Evolutionary conservation across 2,888 invertebrate species (phyloP).

Genomic region (Cerceris rybyensis): DNA sequence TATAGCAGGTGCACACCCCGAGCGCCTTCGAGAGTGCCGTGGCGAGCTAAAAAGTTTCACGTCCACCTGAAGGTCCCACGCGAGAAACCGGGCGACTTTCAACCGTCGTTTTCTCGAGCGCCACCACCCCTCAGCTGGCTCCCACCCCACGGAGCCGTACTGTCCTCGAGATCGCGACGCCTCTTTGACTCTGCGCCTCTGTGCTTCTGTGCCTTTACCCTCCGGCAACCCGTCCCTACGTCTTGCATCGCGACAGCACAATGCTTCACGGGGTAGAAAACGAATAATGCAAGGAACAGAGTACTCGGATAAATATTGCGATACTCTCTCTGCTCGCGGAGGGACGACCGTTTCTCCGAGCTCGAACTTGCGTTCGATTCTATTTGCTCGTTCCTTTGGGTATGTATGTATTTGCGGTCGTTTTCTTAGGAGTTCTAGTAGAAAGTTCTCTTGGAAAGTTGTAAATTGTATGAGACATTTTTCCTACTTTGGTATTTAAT

Average conservation of each 20-base stretch:
- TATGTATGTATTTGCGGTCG: too few species aligned
- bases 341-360: neutral
- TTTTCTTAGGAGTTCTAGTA: too few species aligned
- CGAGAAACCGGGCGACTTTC: slow-evolving; percentile 73
- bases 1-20: slow-evolving; percentile 78
- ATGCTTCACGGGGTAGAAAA: slow-evolving; percentile 26
- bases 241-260: slow-evolving; percentile 47
- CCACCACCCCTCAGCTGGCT: slow-evolving; percentile 54
- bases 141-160: slow-evolving; percentile 64
- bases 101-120: slow-evolving; percentile 75
- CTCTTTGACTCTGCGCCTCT: too few species aligned
- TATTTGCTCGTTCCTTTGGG: too few species aligned
- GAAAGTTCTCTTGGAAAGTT: too few species aligned
- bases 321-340: neutral
- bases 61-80: slow-evolving; percentile 80
- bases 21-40: slow-evolving; percentile 68
- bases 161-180: neutral
- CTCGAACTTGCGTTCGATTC: too few species aligned
- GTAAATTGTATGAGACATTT: too few species aligned
- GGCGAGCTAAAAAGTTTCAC: slow-evolving; percentile 74
- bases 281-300: slow-evolving; percentile 22
- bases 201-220: too few species aligned
- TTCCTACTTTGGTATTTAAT: too few species aligned
- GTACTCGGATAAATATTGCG: slow-evolving; percentile 5
- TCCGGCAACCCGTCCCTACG: slow-evolving; percentile 13